Evolutionary conservation across 2,888 invertebrate genomes (phyloP).

Genomic region (Endomychus coccineus): DNA sequence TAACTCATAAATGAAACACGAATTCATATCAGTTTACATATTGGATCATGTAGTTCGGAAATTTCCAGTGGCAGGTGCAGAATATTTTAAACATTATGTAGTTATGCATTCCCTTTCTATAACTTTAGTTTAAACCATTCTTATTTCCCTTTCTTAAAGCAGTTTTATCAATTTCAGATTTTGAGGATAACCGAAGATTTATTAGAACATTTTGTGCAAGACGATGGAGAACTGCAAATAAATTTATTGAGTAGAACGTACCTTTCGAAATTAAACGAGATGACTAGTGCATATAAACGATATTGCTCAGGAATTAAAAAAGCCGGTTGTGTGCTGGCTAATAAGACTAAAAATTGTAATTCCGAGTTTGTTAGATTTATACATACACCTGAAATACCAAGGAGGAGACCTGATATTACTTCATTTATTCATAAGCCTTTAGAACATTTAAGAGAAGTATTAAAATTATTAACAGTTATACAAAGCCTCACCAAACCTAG

Average conservation of each 20-base stretch:
- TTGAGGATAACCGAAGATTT: constrained; percentile 74
- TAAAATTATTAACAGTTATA: constrained; percentile 53
- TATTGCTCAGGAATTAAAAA: constrained; percentile 79
- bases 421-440: constrained; percentile 77
- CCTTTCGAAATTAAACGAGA: constrained; percentile 62
- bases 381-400: constrained; percentile 72
- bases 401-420: constrained; percentile 76
- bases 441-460: constrained; percentile 66
- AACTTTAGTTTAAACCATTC: too few relatives aligned
- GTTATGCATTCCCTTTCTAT: too few relatives aligned
- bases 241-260: constrained; percentile 64
- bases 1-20: too few relatives aligned
- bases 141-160: too few relatives aligned
- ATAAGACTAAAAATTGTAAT: constrained; percentile 65
- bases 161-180: constrained; percentile 45
- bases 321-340: constrained; percentile 77
- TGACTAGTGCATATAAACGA: constrained; percentile 70
- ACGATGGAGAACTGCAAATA: constrained; percentile 65
- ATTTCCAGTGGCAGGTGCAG: too few relatives aligned
- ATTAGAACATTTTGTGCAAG: constrained; percentile 63
- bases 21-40: too few relatives aligned
- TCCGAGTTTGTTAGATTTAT: constrained; percentile 74
- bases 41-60: too few relatives aligned
- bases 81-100: too few relatives aligned
- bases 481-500: constrained; percentile 44